Conservation (phyloP, 2,888 invertebrate species). For the Disparrhopalites patrizii region DNA sequence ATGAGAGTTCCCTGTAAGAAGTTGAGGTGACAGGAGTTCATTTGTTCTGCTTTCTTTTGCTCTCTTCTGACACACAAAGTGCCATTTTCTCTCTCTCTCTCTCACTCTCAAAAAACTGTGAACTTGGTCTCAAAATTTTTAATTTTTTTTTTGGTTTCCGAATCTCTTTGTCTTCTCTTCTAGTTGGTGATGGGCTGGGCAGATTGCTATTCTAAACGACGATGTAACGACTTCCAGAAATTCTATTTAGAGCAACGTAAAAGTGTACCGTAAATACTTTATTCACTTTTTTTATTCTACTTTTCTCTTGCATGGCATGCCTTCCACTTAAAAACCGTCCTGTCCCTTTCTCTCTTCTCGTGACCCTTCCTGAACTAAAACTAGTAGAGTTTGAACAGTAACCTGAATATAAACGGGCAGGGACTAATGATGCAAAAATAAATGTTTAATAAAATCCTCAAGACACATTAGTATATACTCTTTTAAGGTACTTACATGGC, state of each 20-base stretch:
- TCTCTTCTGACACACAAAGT: neutral
- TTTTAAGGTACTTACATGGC: too few relatives aligned
- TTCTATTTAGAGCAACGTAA: slow-evolving; percentile 45
- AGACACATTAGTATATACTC: too few relatives aligned
- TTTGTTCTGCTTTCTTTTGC: neutral
- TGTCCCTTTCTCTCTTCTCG: neutral
- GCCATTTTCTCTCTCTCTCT: neutral
- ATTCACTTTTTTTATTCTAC: neutral
- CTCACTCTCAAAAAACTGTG: neutral
- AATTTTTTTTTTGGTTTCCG: slow-evolving; percentile 2
- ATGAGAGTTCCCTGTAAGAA: too few relatives aligned
- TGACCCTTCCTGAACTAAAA: too few relatives aligned
- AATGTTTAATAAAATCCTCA: too few relatives aligned
- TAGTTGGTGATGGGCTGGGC: slow-evolving; percentile 38
- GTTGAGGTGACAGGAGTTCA: too few relatives aligned
- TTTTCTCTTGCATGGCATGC: neutral
- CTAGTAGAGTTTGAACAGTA: too few relatives aligned
- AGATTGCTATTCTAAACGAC: slow-evolving; percentile 33
- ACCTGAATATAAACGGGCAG: too few relatives aligned
- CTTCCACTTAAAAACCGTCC: neutral
- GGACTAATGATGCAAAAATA: too few relatives aligned
- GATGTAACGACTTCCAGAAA: slow-evolving; percentile 40
- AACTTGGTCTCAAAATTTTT: too few relatives aligned
- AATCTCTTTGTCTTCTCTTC: slow-evolving; percentile 7
- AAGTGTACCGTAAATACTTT: slow-evolving; percentile 40